These are phyloP conservation scores for Drosophila pseudotalamancana DNA, from an alignment of 2,888 invertebrate genomes.

Conservation along the genomic window DNA sequence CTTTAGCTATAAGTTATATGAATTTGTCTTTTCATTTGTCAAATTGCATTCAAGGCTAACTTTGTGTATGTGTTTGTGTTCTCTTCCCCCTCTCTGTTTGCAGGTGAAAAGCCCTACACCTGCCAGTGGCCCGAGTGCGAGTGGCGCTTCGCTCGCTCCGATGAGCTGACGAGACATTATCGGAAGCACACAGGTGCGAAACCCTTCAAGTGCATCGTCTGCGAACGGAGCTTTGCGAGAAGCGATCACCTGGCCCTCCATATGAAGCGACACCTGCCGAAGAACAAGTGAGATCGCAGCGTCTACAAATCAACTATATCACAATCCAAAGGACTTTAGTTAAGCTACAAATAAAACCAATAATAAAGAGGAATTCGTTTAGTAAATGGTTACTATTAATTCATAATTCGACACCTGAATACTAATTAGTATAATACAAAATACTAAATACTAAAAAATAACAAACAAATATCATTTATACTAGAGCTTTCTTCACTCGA, in stretches of 20 bases:
- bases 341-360: slow-evolving; percentile 35
- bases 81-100: slow-evolving; percentile 51
- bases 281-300: slow-evolving; percentile 84
- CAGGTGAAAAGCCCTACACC: slow-evolving; percentile 99
- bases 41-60: neutral
- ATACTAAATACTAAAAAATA: too few relatives aligned
- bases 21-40: slow-evolving; percentile 7
- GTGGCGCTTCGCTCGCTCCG: slow-evolving; percentile 98
- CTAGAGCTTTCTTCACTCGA: slow-evolving; percentile 1
- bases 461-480: neutral
- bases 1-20: neutral
- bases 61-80: neutral
- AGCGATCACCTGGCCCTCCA: slow-evolving; percentile 98
- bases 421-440: slow-evolving; percentile 39
- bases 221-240: slow-evolving; percentile 97
- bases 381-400: slow-evolving; percentile 66
- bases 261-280: slow-evolving; percentile 98
- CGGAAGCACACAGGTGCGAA: slow-evolving; percentile 98
- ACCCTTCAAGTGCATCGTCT: slow-evolving; percentile 97
- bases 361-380: slow-evolving; percentile 27
- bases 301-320: slow-evolving; percentile 64
- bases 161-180: slow-evolving; percentile 98
- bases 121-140: slow-evolving; percentile 99
- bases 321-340: slow-evolving; percentile 83
- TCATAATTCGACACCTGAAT: slow-evolving; percentile 45